These are phyloP conservation scores for Eupithecia exiguata DNA, from an alignment of 2,888 invertebrate genomes.

Conservation along the genomic window DNA sequence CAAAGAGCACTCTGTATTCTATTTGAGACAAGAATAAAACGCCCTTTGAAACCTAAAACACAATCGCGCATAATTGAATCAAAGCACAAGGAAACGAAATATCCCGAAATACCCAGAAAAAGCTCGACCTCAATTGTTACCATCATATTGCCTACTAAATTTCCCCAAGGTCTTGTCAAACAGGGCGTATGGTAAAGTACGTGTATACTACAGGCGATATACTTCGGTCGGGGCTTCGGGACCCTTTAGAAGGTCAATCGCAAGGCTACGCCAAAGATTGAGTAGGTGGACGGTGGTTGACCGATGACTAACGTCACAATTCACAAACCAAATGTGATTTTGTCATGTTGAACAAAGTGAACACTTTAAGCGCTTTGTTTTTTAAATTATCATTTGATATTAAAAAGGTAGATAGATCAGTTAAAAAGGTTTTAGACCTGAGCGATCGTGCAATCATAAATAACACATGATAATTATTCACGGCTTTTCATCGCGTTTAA, in stretches of 20 bases:
- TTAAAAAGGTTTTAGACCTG: too few species aligned
- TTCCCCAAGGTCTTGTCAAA: constrained; percentile 12
- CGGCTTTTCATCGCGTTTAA: background rate
- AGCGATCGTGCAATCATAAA: too few species aligned
- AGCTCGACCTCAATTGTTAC: constrained; percentile 24
- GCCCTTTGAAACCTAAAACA: constrained; percentile 11
- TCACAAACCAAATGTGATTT: background rate
- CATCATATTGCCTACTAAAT: constrained; percentile 12
- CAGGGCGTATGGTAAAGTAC: constrained; percentile 10
- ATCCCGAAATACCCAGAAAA: background rate
- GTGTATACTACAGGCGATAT: background rate
- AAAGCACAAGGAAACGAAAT: constrained; percentile 11
- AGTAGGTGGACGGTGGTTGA: constrained; percentile 12
- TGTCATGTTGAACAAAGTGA: background rate
- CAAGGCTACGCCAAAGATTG: constrained; percentile 24
- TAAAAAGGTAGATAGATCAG: too few species aligned
- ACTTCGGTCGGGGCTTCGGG: background rate
- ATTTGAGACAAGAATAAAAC: background rate
- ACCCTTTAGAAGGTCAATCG: constrained; percentile 21
- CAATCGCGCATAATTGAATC: constrained; percentile 5
- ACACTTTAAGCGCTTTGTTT: too few species aligned
- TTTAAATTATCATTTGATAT: too few species aligned
- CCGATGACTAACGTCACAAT: constrained; percentile 17
- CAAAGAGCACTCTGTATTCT: background rate
- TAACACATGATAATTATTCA: background rate